Evolutionary conservation across 2,113 vertebrate species (phyloP).

Genomic region (Rhabdornis inornatus): DNA sequence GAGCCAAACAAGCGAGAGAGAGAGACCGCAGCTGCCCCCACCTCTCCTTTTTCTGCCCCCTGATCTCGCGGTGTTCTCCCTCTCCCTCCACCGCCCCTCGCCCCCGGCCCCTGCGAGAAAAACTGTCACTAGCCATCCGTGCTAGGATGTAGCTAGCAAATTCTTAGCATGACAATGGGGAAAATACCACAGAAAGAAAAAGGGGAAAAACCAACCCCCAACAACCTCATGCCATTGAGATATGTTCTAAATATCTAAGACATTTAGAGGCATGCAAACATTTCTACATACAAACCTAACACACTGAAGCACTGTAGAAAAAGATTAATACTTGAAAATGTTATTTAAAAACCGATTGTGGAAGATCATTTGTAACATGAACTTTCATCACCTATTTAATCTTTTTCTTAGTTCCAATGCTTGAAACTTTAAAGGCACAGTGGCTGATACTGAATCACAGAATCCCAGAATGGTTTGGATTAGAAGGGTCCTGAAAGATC

Average conservation of each 20-base stretch:
- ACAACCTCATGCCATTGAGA: background rate
- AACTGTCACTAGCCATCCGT: too few species aligned
- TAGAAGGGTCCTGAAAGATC: background rate
- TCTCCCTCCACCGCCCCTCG: too few species aligned
- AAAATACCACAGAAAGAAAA: too few species aligned
- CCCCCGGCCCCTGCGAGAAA: too few species aligned
- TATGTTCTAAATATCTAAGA: background rate
- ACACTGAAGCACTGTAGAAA: background rate
- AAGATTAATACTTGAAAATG: background rate
- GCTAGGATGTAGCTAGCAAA: too few species aligned
- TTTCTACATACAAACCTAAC: background rate
- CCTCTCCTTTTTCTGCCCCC: too few species aligned
- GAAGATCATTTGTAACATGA: background rate
- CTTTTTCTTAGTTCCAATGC: background rate
- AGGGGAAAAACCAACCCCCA: too few species aligned
- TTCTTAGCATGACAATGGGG: too few species aligned
- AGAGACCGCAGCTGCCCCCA: too few species aligned
- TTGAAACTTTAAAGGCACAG: background rate
- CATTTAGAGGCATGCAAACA: background rate
- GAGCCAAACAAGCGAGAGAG: too few species aligned
- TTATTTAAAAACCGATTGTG: background rate
- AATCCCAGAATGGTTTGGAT: background rate
- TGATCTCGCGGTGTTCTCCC: too few species aligned
- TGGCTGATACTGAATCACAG: background rate
- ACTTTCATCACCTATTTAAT: background rate